Conservation (phyloP, 2,888 invertebrate species). For the Volucella zonaria region DNA sequence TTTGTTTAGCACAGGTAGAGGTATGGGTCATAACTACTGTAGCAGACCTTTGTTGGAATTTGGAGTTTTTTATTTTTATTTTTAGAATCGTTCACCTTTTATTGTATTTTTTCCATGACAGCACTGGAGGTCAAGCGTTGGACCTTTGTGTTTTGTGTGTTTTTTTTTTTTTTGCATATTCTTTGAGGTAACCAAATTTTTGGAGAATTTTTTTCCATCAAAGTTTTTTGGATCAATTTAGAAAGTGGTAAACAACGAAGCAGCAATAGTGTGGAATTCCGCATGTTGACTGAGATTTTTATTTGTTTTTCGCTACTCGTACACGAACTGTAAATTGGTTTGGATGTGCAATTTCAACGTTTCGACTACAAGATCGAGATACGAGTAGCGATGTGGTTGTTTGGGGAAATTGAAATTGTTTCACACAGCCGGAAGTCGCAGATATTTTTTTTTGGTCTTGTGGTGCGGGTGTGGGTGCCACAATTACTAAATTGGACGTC, state of each 20-base stretch:
- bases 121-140: conserved; percentile 19
- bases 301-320: conserved; percentile 21
- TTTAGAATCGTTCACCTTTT: conserved; percentile 44
- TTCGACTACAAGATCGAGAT: conserved; percentile 2
- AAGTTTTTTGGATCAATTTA: conserved; percentile 41
- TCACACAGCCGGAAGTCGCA: conserved; percentile 33
- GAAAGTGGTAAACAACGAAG: conserved; percentile 50
- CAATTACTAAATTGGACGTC: no score
- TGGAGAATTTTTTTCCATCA: conserved; percentile 43
- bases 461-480: no score
- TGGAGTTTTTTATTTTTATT: conserved; percentile 44
- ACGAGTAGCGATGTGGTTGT: conserved; percentile 17
- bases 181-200: conserved; percentile 8
- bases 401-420: conserved; percentile 61
- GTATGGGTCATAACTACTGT: conserved; percentile 49
- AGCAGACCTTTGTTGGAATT: conserved; percentile 33
- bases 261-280: conserved; percentile 25
- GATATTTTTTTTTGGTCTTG: conserved; percentile 5
- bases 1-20: conserved; percentile 12
- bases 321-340: not conserved
- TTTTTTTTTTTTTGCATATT: conserved; percentile 14
- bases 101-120: conserved; percentile 37
- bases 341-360: conserved; percentile 41
- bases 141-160: not conserved
- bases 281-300: not conserved